Conservation (phyloP, 2,113 vertebrate species). For the Bucco capensis region DNA sequence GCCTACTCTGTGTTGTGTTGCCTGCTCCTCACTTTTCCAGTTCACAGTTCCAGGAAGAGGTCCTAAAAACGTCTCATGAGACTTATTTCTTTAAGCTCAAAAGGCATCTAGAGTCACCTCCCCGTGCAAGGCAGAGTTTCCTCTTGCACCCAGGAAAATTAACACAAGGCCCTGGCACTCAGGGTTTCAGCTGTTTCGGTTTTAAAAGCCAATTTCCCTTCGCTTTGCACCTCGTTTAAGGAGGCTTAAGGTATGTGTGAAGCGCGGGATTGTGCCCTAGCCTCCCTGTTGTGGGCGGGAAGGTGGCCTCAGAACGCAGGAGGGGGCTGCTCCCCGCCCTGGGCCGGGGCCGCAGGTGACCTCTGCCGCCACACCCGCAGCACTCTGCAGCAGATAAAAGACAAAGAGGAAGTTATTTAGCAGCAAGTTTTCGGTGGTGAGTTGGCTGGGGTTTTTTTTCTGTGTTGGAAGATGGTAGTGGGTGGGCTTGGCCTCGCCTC, state of each 20-base stretch:
- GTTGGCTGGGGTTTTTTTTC: no score
- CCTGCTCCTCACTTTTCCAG: not conserved
- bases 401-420: not conserved
- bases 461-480: not conserved
- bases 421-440: rapidly evolving
- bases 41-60: not conserved
- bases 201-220: not conserved
- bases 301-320: not conserved
- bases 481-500: no score
- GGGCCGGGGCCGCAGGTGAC: not conserved
- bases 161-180: not conserved
- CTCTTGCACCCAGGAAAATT: rapidly evolving
- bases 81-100: not conserved
- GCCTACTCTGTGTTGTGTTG: not conserved
- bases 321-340: no score
- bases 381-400: no score
- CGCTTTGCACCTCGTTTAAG: rapidly evolving
- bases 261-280: no score
- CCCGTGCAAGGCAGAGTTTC: not conserved
- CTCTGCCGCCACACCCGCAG: rapidly evolving
- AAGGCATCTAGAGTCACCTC: not conserved
- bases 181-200: not conserved
- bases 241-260: no score
- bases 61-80: not conserved
- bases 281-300: rapidly evolving